phyloP scores from a whole-genome alignment of 2,888 invertebrate genomes.

The Physocephala rufipes region DNA sequence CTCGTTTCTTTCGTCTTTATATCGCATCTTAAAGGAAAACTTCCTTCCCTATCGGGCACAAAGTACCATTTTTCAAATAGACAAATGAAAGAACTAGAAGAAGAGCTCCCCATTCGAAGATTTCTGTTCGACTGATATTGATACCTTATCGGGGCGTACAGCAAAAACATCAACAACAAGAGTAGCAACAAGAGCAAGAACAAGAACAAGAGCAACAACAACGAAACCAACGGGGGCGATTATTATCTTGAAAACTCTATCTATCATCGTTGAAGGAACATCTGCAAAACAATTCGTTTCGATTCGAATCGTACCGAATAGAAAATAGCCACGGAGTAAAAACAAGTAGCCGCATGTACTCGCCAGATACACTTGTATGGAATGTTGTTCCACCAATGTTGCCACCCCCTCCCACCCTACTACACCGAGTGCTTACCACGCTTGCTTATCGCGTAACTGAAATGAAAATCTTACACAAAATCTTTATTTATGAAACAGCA shows the following conservation, averaged over 20 bases:
- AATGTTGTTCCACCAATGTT: too few relatives aligned
- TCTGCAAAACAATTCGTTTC: slow-evolving; percentile 13
- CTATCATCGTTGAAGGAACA: slow-evolving; percentile 18
- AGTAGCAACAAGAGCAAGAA: too few relatives aligned
- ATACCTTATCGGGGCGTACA: slow-evolving; percentile 12
- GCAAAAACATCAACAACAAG: not conserved
- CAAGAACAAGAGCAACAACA: too few relatives aligned
- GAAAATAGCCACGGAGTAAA: not conserved
- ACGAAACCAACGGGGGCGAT: too few relatives aligned
- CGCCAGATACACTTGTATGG: slow-evolving; percentile 6
- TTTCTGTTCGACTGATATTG: slow-evolving; percentile 16
- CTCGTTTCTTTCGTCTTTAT: not conserved
- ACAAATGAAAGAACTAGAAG: not conserved
- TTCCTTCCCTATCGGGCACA: not conserved
- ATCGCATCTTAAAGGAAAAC: too few relatives aligned
- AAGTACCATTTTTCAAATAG: slow-evolving; percentile 21
- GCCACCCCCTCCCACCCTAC: too few relatives aligned
- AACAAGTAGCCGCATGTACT: not conserved
- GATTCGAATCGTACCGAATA: slow-evolving; percentile 1
- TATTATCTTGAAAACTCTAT: slow-evolving; percentile 13
- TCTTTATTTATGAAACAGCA: slow-evolving; percentile 21
- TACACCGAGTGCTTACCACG: not conserved
- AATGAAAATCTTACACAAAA: slow-evolving; percentile 7
- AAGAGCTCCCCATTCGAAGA: slow-evolving; percentile 6
- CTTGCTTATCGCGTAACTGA: not conserved